Evolutionary conservation across 2,797 vertebrate species (phyloP).

Genomic region (Chiloscyllium punctatum): DNA sequence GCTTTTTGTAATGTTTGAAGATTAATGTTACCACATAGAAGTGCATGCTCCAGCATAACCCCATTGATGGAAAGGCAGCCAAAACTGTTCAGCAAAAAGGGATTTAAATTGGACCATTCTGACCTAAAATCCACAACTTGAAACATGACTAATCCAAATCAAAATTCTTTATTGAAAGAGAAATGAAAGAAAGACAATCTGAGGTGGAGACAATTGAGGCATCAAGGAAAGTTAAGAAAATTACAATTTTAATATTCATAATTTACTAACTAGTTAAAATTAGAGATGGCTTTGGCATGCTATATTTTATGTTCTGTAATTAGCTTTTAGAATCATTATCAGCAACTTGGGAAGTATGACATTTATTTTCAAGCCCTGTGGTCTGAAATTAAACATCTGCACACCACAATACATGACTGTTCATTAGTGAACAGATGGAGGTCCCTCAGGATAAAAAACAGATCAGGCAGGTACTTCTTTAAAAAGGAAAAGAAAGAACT

Average conservation of each 20-base stretch:
- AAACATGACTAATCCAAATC: not conserved
- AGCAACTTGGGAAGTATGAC: not conserved
- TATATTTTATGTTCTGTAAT: not conserved
- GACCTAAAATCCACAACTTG: not conserved
- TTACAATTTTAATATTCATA: not conserved
- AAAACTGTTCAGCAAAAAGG: not conserved
- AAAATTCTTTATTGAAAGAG: not conserved
- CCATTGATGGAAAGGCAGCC: not conserved
- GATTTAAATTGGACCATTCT: not conserved
- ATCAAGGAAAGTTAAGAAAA: not conserved
- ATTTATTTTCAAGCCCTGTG: constrained; percentile 28
- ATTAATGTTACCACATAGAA: not conserved
- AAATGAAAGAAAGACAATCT: not conserved
- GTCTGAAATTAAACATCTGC: constrained; percentile 34
- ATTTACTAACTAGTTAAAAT: not conserved
- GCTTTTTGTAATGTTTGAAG: no score
- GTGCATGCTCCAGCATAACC: not conserved
- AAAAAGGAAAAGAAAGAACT: not conserved
- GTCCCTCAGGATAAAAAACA: not conserved
- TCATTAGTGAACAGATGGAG: constrained; percentile 35
- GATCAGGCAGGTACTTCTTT: not conserved
- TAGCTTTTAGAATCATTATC: constrained; percentile 21
- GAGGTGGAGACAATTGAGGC: not conserved
- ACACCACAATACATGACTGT: constrained; percentile 22
- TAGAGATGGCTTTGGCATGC: not conserved